Percentiles rank a stretch among this genome's conserved stretches.
phyloP scores from a whole-genome alignment of 2,888 invertebrate genomes.

The Coenonympha glycerion region DNA sequence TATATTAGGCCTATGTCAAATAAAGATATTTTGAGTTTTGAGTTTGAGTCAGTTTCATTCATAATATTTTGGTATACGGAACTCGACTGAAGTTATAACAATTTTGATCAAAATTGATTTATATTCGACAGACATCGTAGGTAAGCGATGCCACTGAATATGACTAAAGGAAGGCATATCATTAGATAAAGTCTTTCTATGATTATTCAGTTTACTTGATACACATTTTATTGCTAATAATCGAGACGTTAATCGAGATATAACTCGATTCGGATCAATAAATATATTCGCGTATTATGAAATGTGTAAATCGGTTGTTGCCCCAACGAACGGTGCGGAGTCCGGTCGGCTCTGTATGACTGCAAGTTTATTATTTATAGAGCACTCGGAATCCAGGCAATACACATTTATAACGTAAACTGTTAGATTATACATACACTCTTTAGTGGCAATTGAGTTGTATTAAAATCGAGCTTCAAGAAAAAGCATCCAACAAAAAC shows the following conservation, averaged over 20 bases:
- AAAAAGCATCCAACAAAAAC: too few relatives aligned
- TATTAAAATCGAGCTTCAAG: slow-evolving; percentile 12
- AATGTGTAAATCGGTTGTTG: slow-evolving; percentile 16
- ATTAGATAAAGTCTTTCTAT: too few relatives aligned
- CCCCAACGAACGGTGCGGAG: slow-evolving; percentile 25
- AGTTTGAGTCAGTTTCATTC: too few relatives aligned
- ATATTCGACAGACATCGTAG: too few relatives aligned
- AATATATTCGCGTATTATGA: slow-evolving; percentile 12
- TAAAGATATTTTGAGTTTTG: too few relatives aligned
- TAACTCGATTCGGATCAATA: slow-evolving; percentile 1
- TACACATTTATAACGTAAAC: slow-evolving; percentile 39
- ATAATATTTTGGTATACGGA: too few relatives aligned
- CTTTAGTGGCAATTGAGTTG: slow-evolving; percentile 31
- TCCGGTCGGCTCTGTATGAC: slow-evolving; percentile 5
- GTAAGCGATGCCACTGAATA: too few relatives aligned
- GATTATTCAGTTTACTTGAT: neutral
- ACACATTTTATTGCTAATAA: neutral
- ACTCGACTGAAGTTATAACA: too few relatives aligned
- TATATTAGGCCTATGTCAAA: too few relatives aligned
- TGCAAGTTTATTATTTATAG: slow-evolving; percentile 21
- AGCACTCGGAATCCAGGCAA: slow-evolving; percentile 32
- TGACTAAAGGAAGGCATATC: too few relatives aligned
- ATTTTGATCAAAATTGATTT: too few relatives aligned
- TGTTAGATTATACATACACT: slow-evolving; percentile 30
- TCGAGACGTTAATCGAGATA: neutral